Evolutionary conservation across 92 coral and sea anemone genomes (phyloP), one percentile per base, ranked within the genome.

Genomic region (Plumapathes pennacea): DNA sequence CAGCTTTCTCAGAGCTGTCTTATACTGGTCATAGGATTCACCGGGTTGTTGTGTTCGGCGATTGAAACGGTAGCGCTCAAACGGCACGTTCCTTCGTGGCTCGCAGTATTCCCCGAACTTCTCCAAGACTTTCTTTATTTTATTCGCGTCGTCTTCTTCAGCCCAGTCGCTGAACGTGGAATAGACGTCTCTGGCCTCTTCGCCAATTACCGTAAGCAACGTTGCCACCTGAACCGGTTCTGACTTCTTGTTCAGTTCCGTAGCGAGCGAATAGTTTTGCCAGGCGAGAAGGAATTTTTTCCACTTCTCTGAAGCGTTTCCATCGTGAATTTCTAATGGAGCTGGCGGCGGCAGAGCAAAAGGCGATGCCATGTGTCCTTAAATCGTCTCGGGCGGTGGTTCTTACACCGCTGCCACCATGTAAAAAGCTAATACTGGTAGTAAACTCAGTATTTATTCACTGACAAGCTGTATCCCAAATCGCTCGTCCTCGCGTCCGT

Each of bases 81-180:
- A 75, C 9, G 80, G 79, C 65, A 68, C 71, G 26, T 67, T 82
- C 50, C 56, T 81, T 42, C 69, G 70, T 9, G 78, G 82, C 43
- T 74, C 67, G 38, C 82, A 74, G 22, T 81, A 66, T 17, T 73
- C 70, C 5, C 38, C 69, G 30, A 76, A 50, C 23, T 50, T 67
- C 17, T 43, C 32, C 31, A 67, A 29, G 43, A 75, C 56, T 2
- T 50, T 39, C 4, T 30, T 34, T 1, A 71, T 71, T 40, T 67
- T 49, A 19, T 39, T 30, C 2, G 14, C 4, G 56, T 67, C 83
- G 4, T 33, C 77, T 57, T 57, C 83, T 2, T 7, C 71, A 26
- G 27, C 48, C 69, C 40, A 49, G 57, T 46, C 61, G 2, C 50
- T 54, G 21, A 67, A 67, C 29, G 67, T 67, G 17, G 54, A 62